These are phyloP conservation scores for Anoura caudifer DNA, from an alignment of 2,113 vertebrate species.

Conservation along the genomic window DNA sequence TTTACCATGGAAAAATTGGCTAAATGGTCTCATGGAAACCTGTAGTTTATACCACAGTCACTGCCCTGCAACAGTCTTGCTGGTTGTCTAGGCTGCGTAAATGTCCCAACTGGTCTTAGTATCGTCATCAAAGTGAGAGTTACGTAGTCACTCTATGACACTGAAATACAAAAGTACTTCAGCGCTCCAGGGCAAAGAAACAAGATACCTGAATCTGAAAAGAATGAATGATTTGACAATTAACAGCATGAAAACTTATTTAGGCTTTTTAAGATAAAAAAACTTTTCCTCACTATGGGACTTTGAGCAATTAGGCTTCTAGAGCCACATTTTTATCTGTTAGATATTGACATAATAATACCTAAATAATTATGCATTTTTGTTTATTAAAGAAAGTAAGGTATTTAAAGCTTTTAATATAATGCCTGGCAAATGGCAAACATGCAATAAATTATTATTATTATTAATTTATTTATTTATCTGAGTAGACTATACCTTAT, in stretches of 20 bases:
- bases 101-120: neutral
- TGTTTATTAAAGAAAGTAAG: neutral
- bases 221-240: neutral
- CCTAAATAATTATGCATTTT: neutral
- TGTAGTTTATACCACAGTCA: neutral
- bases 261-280: neutral
- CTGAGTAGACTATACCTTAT: neutral
- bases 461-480: neutral
- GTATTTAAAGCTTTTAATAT: neutral
- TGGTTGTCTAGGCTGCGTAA: neutral
- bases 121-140: neutral
- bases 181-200: neutral
- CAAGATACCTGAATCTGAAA: neutral
- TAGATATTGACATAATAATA: neutral
- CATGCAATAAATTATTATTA: neutral
- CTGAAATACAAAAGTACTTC: neutral
- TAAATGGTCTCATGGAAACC: neutral
- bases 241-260: neutral
- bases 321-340: neutral
- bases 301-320: neutral
- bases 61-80: neutral
- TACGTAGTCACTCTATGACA: neutral
- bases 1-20: neutral
- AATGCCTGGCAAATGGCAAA: neutral
- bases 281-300: neutral